Conservation (phyloP, 2,797 vertebrate species). For the Tiaroga cobitis region DNA sequence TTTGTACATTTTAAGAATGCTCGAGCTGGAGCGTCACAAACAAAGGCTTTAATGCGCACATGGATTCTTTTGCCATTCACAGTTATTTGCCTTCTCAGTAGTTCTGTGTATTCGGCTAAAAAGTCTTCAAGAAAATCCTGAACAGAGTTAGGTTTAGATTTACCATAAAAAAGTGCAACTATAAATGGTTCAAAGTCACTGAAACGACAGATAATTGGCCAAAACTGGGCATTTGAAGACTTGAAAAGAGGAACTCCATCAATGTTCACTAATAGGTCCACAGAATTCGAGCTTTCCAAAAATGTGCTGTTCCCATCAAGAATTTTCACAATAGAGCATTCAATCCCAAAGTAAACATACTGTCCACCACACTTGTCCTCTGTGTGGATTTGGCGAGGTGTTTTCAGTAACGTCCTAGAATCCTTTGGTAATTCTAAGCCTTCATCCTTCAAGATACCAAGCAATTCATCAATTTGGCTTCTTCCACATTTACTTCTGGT, state of each 20-base stretch:
- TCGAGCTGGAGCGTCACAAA: too few species aligned
- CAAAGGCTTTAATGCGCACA: slow-evolving; percentile 15
- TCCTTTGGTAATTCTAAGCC: slow-evolving; percentile 17
- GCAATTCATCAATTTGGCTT: background rate
- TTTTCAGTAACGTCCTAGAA: slow-evolving; percentile 1
- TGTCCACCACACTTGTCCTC: slow-evolving; percentile 17
- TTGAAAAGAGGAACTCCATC: too few species aligned
- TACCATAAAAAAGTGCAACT: slow-evolving; percentile 23
- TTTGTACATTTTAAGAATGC: slow-evolving; percentile 28
- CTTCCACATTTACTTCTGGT: background rate
- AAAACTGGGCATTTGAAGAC: background rate
- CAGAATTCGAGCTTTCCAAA: slow-evolving; percentile 20
- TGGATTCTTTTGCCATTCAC: background rate
- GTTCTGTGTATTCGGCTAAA: slow-evolving; percentile 12
- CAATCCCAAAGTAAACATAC: background rate
- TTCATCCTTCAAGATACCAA: slow-evolving; percentile 28
- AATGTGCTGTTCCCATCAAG: background rate
- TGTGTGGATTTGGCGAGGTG: too few species aligned
- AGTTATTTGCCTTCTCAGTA: background rate
- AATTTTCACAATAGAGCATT: slow-evolving; percentile 14
- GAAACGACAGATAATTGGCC: slow-evolving; percentile 4
- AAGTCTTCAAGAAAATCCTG: slow-evolving; percentile 24
- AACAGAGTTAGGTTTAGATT: slow-evolving; percentile 21
- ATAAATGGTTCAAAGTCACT: slow-evolving; percentile 24
- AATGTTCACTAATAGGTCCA: background rate